These are phyloP conservation scores for Paedocypris micromegethes DNA, from an alignment of 2,797 vertebrate genomes.

Conservation along the genomic window DNA sequence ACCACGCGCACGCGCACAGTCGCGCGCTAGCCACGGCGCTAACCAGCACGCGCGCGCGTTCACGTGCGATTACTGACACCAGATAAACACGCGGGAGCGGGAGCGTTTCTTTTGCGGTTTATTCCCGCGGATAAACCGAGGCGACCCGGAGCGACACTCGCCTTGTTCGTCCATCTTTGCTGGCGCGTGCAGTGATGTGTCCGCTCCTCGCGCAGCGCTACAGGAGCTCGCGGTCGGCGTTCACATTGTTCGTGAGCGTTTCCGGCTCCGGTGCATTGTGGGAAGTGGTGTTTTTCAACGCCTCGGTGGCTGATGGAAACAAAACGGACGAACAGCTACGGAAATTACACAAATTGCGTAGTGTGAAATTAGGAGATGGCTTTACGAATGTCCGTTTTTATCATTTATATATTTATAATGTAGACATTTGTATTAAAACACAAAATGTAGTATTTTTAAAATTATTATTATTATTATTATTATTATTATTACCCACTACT, in stretches of 20 bases:
- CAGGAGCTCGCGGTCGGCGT: conserved; percentile 11
- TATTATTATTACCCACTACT: too few species aligned
- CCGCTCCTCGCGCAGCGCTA: conserved; percentile 21
- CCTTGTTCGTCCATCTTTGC: conserved; percentile 16
- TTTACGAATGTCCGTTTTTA: too few species aligned
- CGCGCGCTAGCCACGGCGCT: conserved; percentile 28
- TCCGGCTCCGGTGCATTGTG: conserved; percentile 20
- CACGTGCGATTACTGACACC: not conserved
- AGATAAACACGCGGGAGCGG: not conserved
- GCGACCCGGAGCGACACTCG: not conserved
- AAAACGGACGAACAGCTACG: too few species aligned
- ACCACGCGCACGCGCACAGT: conserved; percentile 9
- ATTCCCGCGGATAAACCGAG: not conserved
- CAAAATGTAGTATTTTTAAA: too few species aligned
- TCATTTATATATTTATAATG: too few species aligned
- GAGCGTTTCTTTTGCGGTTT: not conserved
- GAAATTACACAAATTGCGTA: too few species aligned
- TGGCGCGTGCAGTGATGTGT: conserved; percentile 4
- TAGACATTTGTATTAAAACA: too few species aligned
- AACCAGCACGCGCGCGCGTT: conserved; percentile 7
- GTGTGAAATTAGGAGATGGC: too few species aligned
- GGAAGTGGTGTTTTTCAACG: conserved; percentile 13
- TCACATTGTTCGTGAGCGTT: conserved; percentile 34
- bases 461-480: too few species aligned
- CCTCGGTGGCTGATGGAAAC: too few species aligned